Evolutionary conservation across 2,797 vertebrate species (phyloP).

Genomic region (Steatocranus sp.): DNA sequence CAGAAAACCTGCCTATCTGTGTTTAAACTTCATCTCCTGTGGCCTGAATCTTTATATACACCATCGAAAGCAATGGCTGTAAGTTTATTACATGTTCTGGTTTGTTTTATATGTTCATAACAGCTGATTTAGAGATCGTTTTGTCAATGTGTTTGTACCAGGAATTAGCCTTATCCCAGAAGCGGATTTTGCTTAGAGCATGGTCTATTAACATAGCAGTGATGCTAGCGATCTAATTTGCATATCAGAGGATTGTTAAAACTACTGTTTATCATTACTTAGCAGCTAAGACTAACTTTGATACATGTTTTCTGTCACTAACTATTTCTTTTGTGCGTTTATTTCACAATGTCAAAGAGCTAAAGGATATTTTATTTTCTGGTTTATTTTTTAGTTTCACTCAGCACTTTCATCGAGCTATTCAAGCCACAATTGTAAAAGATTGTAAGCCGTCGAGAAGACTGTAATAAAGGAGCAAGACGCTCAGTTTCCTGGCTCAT

Average conservation of each 20-base stretch:
- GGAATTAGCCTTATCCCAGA: neutral
- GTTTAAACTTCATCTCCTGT: accelerated
- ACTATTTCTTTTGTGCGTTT: no score
- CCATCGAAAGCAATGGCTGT: neutral
- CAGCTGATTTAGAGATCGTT: neutral
- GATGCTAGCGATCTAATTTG: neutral
- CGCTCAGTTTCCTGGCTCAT: no score
- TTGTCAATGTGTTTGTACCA: neutral
- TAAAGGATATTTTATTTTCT: no score
- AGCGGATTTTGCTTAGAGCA: neutral
- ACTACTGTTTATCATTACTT: accelerated
- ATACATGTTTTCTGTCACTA: no score
- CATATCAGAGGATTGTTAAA: neutral
- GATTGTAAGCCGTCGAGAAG: no score
- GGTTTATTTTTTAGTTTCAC: accelerated
- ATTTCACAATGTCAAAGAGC: no score
- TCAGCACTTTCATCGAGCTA: no score
- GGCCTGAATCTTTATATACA: neutral
- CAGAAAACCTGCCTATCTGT: neutral
- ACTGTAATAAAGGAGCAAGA: no score
- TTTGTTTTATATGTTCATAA: no score
- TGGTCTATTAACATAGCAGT: accelerated
- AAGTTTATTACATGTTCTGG: neutral
- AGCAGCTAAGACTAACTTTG: no score
- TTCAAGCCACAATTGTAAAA: no score